Base-by-base conservation (phyloP, 2,888 invertebrate species). In the Macrosoma leucophasiata region DNA sequence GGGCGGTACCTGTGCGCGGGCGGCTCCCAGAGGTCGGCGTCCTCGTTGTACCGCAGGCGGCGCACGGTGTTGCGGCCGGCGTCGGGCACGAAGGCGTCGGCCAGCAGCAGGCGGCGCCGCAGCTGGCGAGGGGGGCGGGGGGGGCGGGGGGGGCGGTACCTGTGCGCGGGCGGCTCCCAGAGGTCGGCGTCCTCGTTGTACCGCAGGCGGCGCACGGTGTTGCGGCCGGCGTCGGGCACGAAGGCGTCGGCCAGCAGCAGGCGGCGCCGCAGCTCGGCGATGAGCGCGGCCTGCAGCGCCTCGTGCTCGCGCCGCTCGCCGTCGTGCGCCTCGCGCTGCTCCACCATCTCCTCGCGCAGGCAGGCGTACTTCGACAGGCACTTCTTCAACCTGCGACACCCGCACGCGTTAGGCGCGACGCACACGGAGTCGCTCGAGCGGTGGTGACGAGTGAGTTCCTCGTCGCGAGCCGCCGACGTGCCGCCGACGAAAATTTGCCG, bases 221-320 rank as follows among this genome's bases (percentile, higher is more conserved):
- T 52, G 29, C 66, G 54, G 36, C 50, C 78, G 53, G 48, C 77
- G 50, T 50, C 87, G 3, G 95, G 94, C 53, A 95, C 92, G 71
- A 96, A 96, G 70, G 94, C 94, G 58, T 95, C 95, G 46, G 95
- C 92, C 35, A 95, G 90, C 27, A 95, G 84, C 59, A 91, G 91
- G 71, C 95, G 93, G 37, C 97, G 88, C 34, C 72, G 66, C 61
- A 72, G 65, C 55, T 63, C 76, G 43, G 58, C 68, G 43, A 95
- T 92, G 36, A 97, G 88, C 61, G 97, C 96, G 57, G 96, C 94
- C 71, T 79, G 79, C 58, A 68, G 64, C 72, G 92, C 92, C 75
- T 98, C 97, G 46, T 95, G 85, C 58, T 98, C 97, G 55, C 97
- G 91, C 33, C 98, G 85, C 70, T 98, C 97, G 41, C 91, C 89